A percentile compares a stretch with the other conserved stretches of the same genome.
These are phyloP conservation scores for Nymphalis c-album DNA, from an alignment of 2,888 invertebrate genomes.

Conservation along the genomic window DNA sequence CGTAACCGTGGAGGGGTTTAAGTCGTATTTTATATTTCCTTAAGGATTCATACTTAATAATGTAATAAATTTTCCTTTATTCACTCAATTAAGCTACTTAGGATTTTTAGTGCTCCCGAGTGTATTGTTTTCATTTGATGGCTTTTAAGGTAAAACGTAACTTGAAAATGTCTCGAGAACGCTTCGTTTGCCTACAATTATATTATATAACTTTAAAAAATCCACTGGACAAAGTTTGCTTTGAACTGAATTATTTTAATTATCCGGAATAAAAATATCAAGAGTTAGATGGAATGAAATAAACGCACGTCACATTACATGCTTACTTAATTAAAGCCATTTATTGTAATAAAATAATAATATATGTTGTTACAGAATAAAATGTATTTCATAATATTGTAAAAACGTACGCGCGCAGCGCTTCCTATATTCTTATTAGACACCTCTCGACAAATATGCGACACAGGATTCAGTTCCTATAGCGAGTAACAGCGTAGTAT, in stretches of 20 bases:
- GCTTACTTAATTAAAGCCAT: too few species aligned
- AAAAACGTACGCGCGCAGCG: background rate
- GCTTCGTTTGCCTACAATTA: too few species aligned
- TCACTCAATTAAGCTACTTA: background rate
- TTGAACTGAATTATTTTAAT: too few species aligned
- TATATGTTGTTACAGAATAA: background rate
- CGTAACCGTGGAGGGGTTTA: background rate
- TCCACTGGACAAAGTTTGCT: too few species aligned
- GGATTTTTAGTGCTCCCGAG: background rate
- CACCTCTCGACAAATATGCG: conserved; percentile 9
- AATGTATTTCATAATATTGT: background rate
- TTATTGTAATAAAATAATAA: too few species aligned
- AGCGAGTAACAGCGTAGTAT: conserved; percentile 25
- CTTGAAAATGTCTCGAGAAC: background rate
- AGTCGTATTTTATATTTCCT: background rate
- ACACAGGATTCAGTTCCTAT: background rate
- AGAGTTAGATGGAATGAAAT: too few species aligned
- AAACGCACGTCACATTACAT: too few species aligned
- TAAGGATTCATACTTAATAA: background rate
- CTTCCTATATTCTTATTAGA: conserved; percentile 21
- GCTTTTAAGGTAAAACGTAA: background rate
- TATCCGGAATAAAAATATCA: too few species aligned
- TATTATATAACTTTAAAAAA: too few species aligned
- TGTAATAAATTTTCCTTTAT: conserved; percentile 1
- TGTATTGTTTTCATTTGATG: background rate